Conservation (phyloP, 2,797 vertebrate species). For the Sebastes taczanowskii region DNA sequence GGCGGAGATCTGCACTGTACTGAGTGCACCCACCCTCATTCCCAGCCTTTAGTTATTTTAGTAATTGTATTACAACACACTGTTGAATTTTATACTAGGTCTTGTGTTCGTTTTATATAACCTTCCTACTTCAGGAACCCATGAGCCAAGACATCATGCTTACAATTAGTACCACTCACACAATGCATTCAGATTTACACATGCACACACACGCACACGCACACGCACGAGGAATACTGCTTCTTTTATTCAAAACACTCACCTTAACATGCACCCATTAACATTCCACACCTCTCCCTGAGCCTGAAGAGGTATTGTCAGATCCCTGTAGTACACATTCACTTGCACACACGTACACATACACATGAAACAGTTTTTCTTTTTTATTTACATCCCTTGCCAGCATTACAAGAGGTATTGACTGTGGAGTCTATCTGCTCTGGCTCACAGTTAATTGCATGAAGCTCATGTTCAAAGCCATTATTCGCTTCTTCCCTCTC, state of each 20-base stretch:
- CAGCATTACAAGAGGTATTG: conserved; percentile 55
- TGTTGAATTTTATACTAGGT: not conserved
- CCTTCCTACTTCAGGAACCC: not conserved
- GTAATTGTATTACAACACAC: not conserved
- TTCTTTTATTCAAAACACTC: conserved; percentile 2
- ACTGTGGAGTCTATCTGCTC: conserved; percentile 51
- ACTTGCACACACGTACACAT: not conserved
- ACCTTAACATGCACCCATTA: not conserved
- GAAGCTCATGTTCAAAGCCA: conserved; percentile 57
- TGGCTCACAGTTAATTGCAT: conserved; percentile 62
- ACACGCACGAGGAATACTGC: not conserved
- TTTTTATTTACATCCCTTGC: conserved; percentile 46
- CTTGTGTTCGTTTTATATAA: not conserved
- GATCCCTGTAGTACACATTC: not conserved
- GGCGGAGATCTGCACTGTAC: not conserved
- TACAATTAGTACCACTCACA: not conserved
- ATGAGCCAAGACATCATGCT: not conserved
- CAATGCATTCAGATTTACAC: conserved; percentile 19
- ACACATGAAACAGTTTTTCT: conserved; percentile 14
- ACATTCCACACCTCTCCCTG: conserved; percentile 1
- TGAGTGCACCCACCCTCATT: not conserved
- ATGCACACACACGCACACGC: not conserved
- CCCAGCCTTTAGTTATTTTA: not conserved
- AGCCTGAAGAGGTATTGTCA: not conserved
- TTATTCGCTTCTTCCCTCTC: conserved; percentile 45